phyloP scores from a whole-genome alignment of 2,888 invertebrate genomes.

The Camponotus fellah region DNA sequence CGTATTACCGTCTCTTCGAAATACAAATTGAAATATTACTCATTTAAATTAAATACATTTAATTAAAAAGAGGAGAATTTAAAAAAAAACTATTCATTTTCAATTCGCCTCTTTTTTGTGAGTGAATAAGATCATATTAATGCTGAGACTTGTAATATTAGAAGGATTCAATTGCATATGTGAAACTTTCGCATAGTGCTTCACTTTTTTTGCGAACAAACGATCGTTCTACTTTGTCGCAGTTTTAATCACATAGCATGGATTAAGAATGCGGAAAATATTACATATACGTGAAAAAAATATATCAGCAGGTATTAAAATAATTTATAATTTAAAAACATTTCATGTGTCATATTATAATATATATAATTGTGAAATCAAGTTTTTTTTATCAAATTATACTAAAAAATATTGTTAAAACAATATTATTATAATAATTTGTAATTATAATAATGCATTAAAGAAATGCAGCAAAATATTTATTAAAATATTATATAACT shows the following conservation, averaged over 20 bases:
- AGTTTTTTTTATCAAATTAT: not conserved
- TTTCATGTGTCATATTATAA: not conserved
- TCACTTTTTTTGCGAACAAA: constrained; percentile 19
- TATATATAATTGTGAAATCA: not conserved
- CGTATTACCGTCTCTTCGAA: not conserved
- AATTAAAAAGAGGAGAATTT: not conserved
- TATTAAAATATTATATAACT: not conserved
- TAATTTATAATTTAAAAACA: not conserved
- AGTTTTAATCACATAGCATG: not conserved
- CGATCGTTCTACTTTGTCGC: not conserved
- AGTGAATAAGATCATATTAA: constrained; percentile 7
- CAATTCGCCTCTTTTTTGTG: not conserved
- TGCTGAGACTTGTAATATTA: constrained; percentile 29
- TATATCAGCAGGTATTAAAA: not conserved
- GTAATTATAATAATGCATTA: not conserved
- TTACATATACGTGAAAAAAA: not conserved
- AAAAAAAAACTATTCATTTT: not conserved
- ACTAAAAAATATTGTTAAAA: not conserved
- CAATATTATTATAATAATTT: not conserved
- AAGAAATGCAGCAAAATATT: not conserved
- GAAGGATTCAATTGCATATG: constrained; percentile 14
- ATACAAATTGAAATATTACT: not conserved
- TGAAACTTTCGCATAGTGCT: constrained; percentile 1
- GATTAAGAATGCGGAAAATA: not conserved
- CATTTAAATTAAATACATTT: not conserved